A percentile compares a stretch with the other conserved stretches of the same genome.
phyloP scores from a whole-genome alignment of 2,113 vertebrate species.

The Hemiprocne comata region DNA sequence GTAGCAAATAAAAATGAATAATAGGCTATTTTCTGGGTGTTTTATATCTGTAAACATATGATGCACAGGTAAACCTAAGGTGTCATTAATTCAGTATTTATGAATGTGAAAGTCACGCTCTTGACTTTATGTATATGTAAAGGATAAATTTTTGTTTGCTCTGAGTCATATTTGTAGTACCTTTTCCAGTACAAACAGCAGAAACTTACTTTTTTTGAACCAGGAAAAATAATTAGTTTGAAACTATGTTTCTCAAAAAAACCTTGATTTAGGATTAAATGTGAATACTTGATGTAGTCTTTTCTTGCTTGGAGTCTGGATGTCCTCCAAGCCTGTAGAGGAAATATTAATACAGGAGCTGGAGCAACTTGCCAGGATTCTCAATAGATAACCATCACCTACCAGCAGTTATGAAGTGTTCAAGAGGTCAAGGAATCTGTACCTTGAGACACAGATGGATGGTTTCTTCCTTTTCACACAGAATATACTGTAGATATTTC shows the following conservation, averaged over 20 bases:
- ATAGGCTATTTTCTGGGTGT: background rate
- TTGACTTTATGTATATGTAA: background rate
- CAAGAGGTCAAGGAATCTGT: background rate
- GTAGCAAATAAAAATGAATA: constrained; percentile 62
- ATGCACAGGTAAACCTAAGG: constrained; percentile 3
- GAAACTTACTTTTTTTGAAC: background rate
- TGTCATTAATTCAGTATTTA: constrained; percentile 50
- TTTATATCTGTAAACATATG: constrained; percentile 48
- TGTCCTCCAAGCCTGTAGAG: background rate
- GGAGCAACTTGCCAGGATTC: background rate
- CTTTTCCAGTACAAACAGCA: background rate
- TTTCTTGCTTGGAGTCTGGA: background rate
- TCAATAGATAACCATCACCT: background rate
- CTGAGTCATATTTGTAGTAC: background rate
- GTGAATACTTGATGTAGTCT: background rate
- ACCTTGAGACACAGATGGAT: background rate
- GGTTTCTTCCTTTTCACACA: background rate
- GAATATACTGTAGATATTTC: background rate
- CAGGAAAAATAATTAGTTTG: background rate
- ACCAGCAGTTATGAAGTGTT: background rate
- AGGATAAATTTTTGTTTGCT: background rate
- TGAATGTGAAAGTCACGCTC: background rate
- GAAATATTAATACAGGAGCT: background rate
- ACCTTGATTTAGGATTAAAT: background rate
- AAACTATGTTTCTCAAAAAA: background rate